Percentiles rank a stretch among this genome's conserved stretches.
phyloP scores from a whole-genome alignment of 2,797 vertebrate species.

The Lacerta agilis region DNA sequence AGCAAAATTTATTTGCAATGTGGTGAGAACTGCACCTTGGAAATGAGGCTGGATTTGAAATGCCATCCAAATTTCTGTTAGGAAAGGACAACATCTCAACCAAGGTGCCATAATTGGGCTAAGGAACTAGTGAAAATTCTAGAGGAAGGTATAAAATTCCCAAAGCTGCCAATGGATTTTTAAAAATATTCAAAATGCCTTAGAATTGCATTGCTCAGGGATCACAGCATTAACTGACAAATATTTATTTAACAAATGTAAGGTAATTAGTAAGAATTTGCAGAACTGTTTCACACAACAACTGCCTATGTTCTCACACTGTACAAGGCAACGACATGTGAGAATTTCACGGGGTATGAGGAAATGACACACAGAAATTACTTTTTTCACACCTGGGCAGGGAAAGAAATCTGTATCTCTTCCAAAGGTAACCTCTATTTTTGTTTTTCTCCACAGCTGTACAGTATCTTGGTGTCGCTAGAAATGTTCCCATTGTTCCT shows the following conservation, averaged over 20 bases:
- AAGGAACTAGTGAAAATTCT: neutral
- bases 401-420: neutral
- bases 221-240: neutral
- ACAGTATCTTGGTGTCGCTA: neutral
- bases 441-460: neutral
- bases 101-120: neutral
- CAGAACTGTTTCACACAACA: neutral
- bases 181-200: neutral
- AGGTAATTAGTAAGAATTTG: neutral
- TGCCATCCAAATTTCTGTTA: neutral
- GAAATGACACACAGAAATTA: constrained; percentile 16
- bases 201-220: neutral
- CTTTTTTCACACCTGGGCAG: neutral
- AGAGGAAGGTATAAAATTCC: neutral
- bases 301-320: neutral
- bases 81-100: neutral
- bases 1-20: no score
- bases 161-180: neutral
- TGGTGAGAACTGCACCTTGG: neutral
- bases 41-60: neutral
- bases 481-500: rapidly evolving
- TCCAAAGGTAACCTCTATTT: neutral
- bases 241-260: constrained; percentile 10
- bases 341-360: neutral
- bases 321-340: neutral